These are phyloP conservation scores for Pachydiplax longipennis DNA, from an alignment of 2,888 invertebrate species.

Conservation along the genomic window DNA sequence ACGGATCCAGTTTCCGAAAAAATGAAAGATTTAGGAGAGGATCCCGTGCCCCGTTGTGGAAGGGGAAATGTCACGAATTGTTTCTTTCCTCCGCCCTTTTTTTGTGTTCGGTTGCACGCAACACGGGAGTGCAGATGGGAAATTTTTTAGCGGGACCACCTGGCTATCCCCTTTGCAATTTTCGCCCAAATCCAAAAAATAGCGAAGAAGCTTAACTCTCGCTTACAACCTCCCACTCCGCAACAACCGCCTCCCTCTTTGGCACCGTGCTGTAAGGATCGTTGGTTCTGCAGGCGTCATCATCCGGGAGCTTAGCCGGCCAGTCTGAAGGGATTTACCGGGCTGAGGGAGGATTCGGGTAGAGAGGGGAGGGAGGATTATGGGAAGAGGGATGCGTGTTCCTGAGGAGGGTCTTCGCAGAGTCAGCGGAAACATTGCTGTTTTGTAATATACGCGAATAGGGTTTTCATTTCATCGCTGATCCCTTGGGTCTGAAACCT, in stretches of 20 bases:
- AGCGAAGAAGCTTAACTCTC: not conserved
- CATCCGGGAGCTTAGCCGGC: slow-evolving; percentile 34
- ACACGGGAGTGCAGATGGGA: slow-evolving; percentile 26
- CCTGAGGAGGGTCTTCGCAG: not conserved
- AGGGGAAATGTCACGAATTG: slow-evolving; percentile 6
- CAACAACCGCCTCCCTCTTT: not conserved
- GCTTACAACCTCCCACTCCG: not conserved
- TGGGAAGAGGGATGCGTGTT: not conserved
- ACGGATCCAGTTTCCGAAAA: not conserved
- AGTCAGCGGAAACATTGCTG: not conserved
- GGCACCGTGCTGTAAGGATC: not conserved
- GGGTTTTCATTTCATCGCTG: not conserved
- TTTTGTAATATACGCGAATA: not conserved
- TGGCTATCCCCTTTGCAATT: slow-evolving; percentile 13
- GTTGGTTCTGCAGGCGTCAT: slow-evolving; percentile 42
- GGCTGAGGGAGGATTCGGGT: not conserved
- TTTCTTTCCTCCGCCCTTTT: not conserved
- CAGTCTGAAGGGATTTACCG: slow-evolving; percentile 24
- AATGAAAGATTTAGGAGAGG: not conserved
- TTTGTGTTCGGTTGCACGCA: not conserved
- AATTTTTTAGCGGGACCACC: not conserved
- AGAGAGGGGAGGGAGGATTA: not conserved
- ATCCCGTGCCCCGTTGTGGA: not conserved
- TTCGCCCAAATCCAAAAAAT: not conserved
- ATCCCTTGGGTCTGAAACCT: not conserved